Percentiles rank a stretch among this genome's conserved stretches.
phyloP scores from a whole-genome alignment of 2,888 invertebrate species.

The Laothoe populi region DNA sequence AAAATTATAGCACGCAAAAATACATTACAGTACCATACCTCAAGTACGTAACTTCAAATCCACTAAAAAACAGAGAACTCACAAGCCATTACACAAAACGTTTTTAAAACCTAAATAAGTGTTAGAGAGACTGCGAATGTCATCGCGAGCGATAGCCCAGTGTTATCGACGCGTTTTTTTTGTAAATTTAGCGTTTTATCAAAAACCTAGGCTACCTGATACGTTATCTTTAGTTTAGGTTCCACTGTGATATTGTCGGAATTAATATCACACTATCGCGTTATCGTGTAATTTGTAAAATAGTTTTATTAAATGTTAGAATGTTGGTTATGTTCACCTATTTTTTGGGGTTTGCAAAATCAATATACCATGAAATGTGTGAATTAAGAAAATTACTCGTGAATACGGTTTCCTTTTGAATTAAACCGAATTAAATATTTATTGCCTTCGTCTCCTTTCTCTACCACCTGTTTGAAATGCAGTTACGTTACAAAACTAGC shows the following conservation, averaged over 20 bases:
- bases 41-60: neutral
- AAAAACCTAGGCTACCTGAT: constrained; percentile 74
- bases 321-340: neutral
- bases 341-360: too few relatives aligned
- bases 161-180: constrained; percentile 71
- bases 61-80: neutral
- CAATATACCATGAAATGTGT: too few relatives aligned
- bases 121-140: constrained; percentile 9
- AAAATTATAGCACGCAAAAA: too few relatives aligned
- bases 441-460: too few relatives aligned
- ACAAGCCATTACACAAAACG: neutral
- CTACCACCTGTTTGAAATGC: too few relatives aligned
- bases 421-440: too few relatives aligned
- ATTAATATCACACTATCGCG: constrained; percentile 31
- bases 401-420: too few relatives aligned
- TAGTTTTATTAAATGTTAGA: constrained; percentile 5
- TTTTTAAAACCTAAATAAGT: neutral
- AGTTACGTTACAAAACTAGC: too few relatives aligned
- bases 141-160: constrained; percentile 52
- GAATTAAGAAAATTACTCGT: too few relatives aligned
- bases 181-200: constrained; percentile 79
- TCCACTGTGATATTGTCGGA: constrained; percentile 41
- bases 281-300: constrained; percentile 4
- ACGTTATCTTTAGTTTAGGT: constrained; percentile 76
- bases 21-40: too few relatives aligned